phyloP scores from a whole-genome alignment of 2,888 invertebrate genomes.

The Parapristionchus giblindavisi region DNA sequence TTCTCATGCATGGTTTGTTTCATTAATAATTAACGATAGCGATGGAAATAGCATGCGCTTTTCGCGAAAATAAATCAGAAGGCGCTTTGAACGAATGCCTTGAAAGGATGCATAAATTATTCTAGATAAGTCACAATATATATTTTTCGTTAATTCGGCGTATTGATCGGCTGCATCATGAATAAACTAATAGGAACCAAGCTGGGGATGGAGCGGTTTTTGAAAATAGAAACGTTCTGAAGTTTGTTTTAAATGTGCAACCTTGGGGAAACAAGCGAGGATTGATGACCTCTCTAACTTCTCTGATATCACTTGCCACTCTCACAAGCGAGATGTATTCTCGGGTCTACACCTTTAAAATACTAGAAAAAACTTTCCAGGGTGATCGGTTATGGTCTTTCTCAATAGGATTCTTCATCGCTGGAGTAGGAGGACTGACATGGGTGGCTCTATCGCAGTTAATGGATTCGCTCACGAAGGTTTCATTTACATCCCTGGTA shows the following conservation, averaged over 20 bases:
- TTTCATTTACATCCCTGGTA: too few species aligned
- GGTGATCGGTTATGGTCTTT: constrained; percentile 59
- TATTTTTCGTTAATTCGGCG: too few species aligned
- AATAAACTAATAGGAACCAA: neutral
- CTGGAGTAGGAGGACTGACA: constrained; percentile 50
- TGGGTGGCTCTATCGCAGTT: constrained; percentile 57
- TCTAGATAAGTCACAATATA: too few species aligned
- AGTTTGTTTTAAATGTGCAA: too few species aligned
- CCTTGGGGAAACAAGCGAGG: too few species aligned
- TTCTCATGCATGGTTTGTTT: constrained; percentile 29
- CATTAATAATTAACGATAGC: neutral
- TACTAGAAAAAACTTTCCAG: constrained; percentile 39
- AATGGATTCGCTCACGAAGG: constrained; percentile 47
- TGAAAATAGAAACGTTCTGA: too few species aligned
- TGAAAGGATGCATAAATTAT: too few species aligned
- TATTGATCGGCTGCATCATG: too few species aligned
- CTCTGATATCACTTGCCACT: neutral
- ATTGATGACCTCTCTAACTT: neutral
- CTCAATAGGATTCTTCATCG: constrained; percentile 54
- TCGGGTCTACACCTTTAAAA: neutral
- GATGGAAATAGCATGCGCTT: too few species aligned
- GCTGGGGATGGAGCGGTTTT: neutral
- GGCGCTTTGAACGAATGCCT: too few species aligned
- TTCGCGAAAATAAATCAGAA: too few species aligned
- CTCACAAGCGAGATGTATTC: neutral